Percentiles rank a stretch among this genome's conserved stretches.
Evolutionary conservation across 2,797 vertebrate species (phyloP).

Genomic region (Melopsittacus undulatus): DNA sequence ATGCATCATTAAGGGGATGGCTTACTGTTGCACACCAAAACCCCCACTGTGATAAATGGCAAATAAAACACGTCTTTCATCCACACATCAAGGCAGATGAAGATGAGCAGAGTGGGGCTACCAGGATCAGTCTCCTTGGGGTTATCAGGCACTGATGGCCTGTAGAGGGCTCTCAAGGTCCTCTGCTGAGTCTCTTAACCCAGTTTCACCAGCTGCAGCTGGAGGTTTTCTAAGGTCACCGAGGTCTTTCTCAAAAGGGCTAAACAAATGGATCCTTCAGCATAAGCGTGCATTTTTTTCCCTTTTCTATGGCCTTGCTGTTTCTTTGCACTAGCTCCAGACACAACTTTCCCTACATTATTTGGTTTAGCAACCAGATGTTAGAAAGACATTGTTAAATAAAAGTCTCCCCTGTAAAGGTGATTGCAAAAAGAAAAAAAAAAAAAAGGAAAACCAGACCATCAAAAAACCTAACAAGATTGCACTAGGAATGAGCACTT

Average conservation of each 20-base stretch:
- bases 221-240: slow-evolving; percentile 86
- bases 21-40: slow-evolving; percentile 24
- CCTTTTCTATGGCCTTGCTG: slow-evolving; percentile 42
- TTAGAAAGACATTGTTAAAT: slow-evolving; percentile 32
- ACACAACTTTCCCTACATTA: slow-evolving; percentile 42
- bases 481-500: neutral
- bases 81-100: slow-evolving; percentile 7
- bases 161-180: slow-evolving; percentile 82
- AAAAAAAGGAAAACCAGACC: neutral
- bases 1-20: slow-evolving; percentile 38
- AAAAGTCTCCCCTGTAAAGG: neutral
- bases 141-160: slow-evolving; percentile 44
- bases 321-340: slow-evolving; percentile 41
- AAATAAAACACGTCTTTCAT: slow-evolving; percentile 58
- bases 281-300: neutral
- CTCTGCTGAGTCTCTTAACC: slow-evolving; percentile 49
- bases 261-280: slow-evolving; percentile 72
- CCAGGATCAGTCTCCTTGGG: neutral
- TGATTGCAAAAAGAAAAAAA: neutral
- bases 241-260: slow-evolving; percentile 80
- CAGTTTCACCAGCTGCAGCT: slow-evolving; percentile 78
- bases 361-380: slow-evolving; percentile 41
- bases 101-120: neutral
- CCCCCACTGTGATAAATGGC: slow-evolving; percentile 56
- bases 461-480: neutral